phyloP scores from a whole-genome alignment of 2,888 invertebrate species.

The Meteorus cinctellus region DNA sequence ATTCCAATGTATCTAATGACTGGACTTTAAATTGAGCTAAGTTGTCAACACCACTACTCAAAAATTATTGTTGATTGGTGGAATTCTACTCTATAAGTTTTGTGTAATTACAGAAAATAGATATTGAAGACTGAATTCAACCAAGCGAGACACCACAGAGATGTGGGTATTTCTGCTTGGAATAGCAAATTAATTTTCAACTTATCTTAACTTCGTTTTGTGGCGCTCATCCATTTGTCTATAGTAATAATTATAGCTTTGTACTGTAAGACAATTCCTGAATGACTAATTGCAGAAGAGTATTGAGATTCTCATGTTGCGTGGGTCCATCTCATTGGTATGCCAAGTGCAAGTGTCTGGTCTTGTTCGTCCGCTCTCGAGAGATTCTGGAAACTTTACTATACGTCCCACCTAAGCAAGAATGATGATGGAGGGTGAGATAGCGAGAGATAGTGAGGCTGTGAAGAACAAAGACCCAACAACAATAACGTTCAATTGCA shows the following conservation, averaged over 20 bases:
- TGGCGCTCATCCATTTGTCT: neutral
- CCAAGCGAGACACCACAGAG: too few species aligned
- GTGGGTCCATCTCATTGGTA: neutral
- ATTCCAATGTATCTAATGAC: too few species aligned
- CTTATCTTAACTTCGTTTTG: neutral
- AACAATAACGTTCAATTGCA: neutral
- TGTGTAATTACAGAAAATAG: too few species aligned
- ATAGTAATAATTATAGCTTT: neutral
- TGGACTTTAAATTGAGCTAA: too few species aligned
- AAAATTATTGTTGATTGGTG: too few species aligned
- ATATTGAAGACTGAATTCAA: too few species aligned
- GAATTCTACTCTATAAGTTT: too few species aligned
- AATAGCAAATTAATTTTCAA: neutral
- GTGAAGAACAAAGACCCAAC: neutral
- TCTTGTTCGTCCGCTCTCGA: neutral
- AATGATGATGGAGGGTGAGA: neutral
- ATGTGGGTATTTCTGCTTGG: too few species aligned
- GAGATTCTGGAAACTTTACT: neutral
- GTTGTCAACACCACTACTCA: too few species aligned
- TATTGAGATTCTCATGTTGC: conserved; percentile 2
- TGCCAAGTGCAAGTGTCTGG: conserved; percentile 5
- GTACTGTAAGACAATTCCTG: neutral
- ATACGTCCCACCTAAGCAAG: neutral
- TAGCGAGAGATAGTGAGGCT: neutral
- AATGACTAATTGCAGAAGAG: neutral